phyloP scores from a whole-genome alignment of 2,113 vertebrate genomes.

The Parus major region DNA sequence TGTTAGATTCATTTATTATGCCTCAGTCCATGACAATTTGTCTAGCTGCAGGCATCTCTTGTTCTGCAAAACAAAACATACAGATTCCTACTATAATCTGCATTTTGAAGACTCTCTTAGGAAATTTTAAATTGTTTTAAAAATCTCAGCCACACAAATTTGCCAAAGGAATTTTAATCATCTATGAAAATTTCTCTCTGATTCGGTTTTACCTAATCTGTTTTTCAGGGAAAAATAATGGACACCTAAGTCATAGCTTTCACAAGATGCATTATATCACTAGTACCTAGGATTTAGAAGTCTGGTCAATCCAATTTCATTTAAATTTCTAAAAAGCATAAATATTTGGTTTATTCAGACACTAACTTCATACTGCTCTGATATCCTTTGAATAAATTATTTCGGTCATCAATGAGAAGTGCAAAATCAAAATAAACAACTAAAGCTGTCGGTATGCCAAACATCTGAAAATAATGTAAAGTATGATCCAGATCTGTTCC shows the following conservation, averaged over 20 bases:
- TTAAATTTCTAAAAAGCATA: not conserved
- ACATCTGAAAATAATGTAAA: not conserved
- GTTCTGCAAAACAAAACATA: not conserved
- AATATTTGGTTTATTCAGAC: not conserved
- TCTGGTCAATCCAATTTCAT: not conserved
- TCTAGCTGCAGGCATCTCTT: not conserved
- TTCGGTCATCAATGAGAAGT: not conserved
- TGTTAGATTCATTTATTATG: not conserved
- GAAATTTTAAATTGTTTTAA: not conserved
- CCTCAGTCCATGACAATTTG: not conserved
- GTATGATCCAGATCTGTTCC: not conserved
- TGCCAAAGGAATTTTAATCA: not conserved
- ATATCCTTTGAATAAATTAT: not conserved
- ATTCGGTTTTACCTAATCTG: not conserved
- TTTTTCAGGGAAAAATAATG: not conserved
- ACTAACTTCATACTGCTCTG: not conserved
- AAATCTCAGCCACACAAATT: not conserved
- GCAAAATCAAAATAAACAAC: not conserved
- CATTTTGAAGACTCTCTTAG: not conserved
- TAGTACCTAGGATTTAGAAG: not conserved
- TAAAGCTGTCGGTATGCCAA: not conserved
- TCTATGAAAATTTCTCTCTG: not conserved
- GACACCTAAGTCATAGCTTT: not conserved
- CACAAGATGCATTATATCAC: not conserved
- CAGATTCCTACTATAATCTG: not conserved